Conservation (phyloP, 2,888 invertebrate genomes). For the Drosophila merina region DNA sequence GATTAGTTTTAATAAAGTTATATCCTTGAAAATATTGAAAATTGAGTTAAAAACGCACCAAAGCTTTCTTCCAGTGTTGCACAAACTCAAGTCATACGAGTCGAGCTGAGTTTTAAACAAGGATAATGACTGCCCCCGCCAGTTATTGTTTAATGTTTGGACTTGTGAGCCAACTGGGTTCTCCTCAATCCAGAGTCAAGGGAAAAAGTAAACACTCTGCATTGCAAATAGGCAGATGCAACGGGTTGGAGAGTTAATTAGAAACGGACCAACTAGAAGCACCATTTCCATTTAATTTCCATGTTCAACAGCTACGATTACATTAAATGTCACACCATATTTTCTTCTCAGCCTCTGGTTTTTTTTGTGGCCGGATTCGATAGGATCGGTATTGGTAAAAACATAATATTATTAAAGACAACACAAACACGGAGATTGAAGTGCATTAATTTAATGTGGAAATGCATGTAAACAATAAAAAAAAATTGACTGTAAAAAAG, state of each 20-base stretch:
- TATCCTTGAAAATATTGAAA: background rate
- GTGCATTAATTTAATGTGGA: conserved; percentile 74
- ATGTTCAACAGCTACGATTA: conserved; percentile 10
- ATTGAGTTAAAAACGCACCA: background rate
- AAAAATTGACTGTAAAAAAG: conserved; percentile 22
- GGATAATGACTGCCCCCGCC: conserved; percentile 47
- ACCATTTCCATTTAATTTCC: background rate
- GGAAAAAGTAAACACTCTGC: conserved; percentile 17
- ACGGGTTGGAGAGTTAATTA: conserved; percentile 26
- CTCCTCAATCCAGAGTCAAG: background rate
- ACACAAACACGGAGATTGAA: conserved; percentile 39
- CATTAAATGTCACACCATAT: conserved; percentile 3
- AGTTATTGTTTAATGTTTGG: conserved; percentile 43
- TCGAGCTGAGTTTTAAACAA: conserved; percentile 19
- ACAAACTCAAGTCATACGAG: conserved; percentile 11
- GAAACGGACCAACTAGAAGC: conserved; percentile 7
- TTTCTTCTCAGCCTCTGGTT: background rate
- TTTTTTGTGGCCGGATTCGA: background rate
- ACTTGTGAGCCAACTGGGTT: conserved; percentile 16
- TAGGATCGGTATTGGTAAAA: conserved; percentile 47
- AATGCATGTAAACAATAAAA: conserved; percentile 55
- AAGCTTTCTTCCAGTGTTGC: background rate
- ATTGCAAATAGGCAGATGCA: conserved; percentile 21
- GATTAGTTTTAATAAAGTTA: background rate
- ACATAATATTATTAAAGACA: conserved; percentile 66